phyloP scores from a whole-genome alignment of 2,113 vertebrate species.

The Hucho hucho region DNA sequence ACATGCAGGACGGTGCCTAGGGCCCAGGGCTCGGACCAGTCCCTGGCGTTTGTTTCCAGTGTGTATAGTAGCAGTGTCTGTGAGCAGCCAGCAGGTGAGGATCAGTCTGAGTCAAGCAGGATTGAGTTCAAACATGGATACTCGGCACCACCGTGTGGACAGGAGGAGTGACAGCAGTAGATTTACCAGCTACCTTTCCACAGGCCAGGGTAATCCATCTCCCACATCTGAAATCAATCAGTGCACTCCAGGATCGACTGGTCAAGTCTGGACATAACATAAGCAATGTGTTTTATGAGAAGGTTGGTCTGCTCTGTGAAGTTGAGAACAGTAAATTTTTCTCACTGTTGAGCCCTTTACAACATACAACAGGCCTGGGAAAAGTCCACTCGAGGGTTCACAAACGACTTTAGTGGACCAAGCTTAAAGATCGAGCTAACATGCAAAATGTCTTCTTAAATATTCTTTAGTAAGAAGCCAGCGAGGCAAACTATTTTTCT shows the following conservation, averaged over 20 bases:
- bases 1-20: conserved; percentile 76
- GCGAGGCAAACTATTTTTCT: conserved; percentile 52
- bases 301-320: conserved; percentile 67
- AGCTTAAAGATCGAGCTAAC: conserved; percentile 75
- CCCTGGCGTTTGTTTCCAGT: conserved; percentile 66
- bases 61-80: conserved; percentile 65
- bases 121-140: conserved; percentile 34
- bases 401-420: conserved; percentile 59
- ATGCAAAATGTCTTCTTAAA: conserved; percentile 74
- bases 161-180: conserved; percentile 30
- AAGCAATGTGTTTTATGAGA: conserved; percentile 34
- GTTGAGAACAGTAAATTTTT: conserved; percentile 59
- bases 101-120: conserved; percentile 16
- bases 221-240: conserved; percentile 16
- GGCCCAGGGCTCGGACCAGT: conserved; percentile 56
- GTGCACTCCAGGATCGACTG: conserved; percentile 25
- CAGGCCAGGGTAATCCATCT: conserved; percentile 38
- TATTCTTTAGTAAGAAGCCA: conserved; percentile 65
- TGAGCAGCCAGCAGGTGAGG: conserved; percentile 51
- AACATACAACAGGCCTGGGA: conserved; percentile 65
- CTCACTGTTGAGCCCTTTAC: conserved; percentile 71
- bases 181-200: conserved; percentile 29
- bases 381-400: conserved; percentile 50
- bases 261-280: conserved; percentile 40
- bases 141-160: conserved; percentile 57